These are phyloP conservation scores for Triops cancriformis DNA, from an alignment of 1,140 invertebrate genomes.

Conservation along the genomic window DNA sequence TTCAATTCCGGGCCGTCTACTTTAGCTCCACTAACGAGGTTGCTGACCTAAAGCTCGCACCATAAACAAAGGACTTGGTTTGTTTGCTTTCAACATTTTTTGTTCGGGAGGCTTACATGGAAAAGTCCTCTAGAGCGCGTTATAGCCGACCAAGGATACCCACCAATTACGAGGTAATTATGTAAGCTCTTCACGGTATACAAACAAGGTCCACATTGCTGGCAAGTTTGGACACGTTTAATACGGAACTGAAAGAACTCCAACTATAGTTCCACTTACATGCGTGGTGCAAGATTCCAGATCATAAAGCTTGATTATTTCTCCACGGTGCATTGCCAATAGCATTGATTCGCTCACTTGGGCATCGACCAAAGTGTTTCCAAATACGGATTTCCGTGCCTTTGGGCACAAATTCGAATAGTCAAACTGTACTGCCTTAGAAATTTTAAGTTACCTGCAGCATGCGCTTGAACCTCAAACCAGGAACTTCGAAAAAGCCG, in stretches of 20 bases:
- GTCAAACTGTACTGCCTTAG: neutral
- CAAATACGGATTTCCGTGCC: neutral
- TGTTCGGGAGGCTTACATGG: neutral
- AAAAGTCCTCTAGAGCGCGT: neutral
- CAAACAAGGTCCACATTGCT: neutral
- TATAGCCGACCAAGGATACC: neutral
- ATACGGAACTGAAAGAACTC: neutral
- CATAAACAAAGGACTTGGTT: neutral
- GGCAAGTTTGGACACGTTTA: neutral
- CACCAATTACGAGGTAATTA: conserved; percentile 7
- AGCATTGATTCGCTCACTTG: neutral
- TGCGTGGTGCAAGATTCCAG: neutral
- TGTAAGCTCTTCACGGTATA: conserved; percentile 5
- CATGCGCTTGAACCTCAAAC: neutral
- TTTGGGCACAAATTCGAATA: neutral
- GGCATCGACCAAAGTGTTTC: neutral
- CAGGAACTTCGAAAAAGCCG: neutral
- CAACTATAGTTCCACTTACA: neutral
- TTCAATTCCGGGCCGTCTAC: neutral
- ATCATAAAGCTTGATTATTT: neutral
- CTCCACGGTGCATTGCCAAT: neutral
- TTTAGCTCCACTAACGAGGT: neutral
- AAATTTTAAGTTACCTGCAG: neutral
- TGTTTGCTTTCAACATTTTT: neutral
- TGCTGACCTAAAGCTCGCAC: neutral